Conservation (phyloP, 2,797 vertebrate genomes). For the Cossypha heuglini region DNA sequence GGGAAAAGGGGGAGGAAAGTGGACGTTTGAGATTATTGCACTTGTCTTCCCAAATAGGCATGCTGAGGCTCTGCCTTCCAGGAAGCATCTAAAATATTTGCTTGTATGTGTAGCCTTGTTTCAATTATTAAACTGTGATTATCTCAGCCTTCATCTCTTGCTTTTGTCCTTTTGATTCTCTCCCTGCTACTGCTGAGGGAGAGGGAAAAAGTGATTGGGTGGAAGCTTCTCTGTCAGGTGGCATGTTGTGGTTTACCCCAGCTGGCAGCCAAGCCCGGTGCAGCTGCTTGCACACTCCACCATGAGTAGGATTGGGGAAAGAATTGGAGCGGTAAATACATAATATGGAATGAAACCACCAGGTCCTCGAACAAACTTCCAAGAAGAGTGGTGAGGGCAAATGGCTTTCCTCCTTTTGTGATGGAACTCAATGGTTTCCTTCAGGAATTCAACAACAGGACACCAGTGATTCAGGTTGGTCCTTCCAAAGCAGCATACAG, state of each 20-base stretch:
- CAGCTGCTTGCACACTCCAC: neutral
- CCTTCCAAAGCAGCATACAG: neutral
- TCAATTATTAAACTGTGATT: neutral
- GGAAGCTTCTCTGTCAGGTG: neutral
- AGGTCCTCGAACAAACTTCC: neutral
- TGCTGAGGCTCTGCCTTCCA: neutral
- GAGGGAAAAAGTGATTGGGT: neutral
- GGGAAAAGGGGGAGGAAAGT: neutral
- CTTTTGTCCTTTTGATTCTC: neutral
- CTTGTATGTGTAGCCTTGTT: neutral
- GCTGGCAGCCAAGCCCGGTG: accelerated
- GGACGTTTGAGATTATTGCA: neutral
- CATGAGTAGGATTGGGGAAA: neutral
- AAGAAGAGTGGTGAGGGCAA: neutral
- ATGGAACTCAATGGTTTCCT: neutral
- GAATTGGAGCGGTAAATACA: neutral
- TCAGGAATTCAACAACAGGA: neutral
- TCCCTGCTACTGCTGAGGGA: neutral
- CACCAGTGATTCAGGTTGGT: neutral
- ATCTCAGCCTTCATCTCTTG: neutral
- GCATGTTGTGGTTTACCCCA: neutral
- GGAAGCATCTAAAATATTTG: neutral
- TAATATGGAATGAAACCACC: neutral
- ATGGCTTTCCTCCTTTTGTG: neutral
- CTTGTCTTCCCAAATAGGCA: neutral